Base-by-base conservation (phyloP, 1,140 invertebrate genomes). In the Branchinecta lindahli region DNA sequence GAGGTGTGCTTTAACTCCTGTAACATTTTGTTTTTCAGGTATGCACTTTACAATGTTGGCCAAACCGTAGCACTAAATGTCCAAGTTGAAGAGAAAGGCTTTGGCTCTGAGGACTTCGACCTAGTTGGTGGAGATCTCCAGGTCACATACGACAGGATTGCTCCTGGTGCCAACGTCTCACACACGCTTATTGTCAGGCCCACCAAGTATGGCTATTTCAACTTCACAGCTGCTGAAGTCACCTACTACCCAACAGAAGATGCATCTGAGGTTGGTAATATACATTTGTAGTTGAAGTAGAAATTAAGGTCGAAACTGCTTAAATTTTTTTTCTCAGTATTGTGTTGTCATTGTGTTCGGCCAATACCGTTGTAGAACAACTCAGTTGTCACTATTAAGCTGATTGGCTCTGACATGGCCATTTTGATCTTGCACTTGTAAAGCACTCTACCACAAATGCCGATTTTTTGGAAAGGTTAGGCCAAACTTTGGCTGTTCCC, bases 201-300 rank as follows among this genome's bases (percentile, higher is more conserved):
- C 15, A 87, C 88, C 72, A 89, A 87, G 77, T 92, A 84, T 76
- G 96, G 96, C 10, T 92, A 93, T 76, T 98, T 95, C 82, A 99
- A 99, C 78, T 98, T 99, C 78, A 94, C 94, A 15, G 88, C 94
- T 70, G 95, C 95, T 73, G 88, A 96, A 80, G 85, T 98, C 66
- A 87, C 86, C 21, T 99, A 99, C 80, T 88, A 86, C 74, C 81
- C 87, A 44, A 86, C 85, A 73, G 94, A 91, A 81, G 87, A 90
- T 77, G 82, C 85, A 47, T 80, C 84, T 73, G 84, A 86, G 77
- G 87, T 88, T 78, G 78, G 75, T 71, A 67, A 71, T 44, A 61
- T 70, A 44, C 45, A 45, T 69, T n/a, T 69, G n/a, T 45, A 45
- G 10, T 15, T 15, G 3, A 10, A 46, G n/a, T 46, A 21, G 44